Percentiles rank a stretch among this genome's conserved stretches.
phyloP scores from a whole-genome alignment of 2,888 invertebrate genomes.

The Xylota sylvarum region DNA sequence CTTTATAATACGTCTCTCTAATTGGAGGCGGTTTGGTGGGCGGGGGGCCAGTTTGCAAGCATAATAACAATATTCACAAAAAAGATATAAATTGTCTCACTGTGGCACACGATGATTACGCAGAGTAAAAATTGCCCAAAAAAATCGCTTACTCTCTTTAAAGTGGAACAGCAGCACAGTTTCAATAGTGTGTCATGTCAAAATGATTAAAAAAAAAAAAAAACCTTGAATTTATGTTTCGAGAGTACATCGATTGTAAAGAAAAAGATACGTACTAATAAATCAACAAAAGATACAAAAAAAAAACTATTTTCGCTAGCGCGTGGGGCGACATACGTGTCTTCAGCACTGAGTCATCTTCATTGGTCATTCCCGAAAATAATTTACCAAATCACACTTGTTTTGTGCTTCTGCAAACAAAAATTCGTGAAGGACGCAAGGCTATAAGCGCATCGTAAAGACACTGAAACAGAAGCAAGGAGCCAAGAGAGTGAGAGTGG shows the following conservation, averaged over 20 bases:
- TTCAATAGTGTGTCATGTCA: slow-evolving; percentile 33
- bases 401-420: slow-evolving; percentile 10
- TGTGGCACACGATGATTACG: slow-evolving; percentile 25
- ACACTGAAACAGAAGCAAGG: slow-evolving; percentile 26
- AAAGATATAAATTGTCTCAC: slow-evolving; percentile 46
- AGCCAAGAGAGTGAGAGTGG: slow-evolving; percentile 32
- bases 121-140: slow-evolving; percentile 19
- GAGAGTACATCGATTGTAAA: neutral
- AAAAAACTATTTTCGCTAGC: slow-evolving; percentile 1
- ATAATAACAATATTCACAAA: slow-evolving; percentile 35
- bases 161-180: slow-evolving; percentile 36
- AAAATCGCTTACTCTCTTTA: slow-evolving; percentile 20
- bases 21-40: slow-evolving; percentile 39
- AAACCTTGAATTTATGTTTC: neutral
- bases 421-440: slow-evolving; percentile 52
- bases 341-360: slow-evolving; percentile 41
- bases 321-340: neutral
- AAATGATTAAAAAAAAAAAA: neutral
- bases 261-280: neutral
- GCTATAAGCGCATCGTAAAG: slow-evolving; percentile 37
- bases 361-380: slow-evolving; percentile 62
- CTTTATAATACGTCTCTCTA: slow-evolving; percentile 17
- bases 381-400: slow-evolving; percentile 42
- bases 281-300: slow-evolving; percentile 9
- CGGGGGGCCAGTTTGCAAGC: slow-evolving; percentile 9